phyloP scores from a whole-genome alignment of 1,140 invertebrate species.

The Paracyclopina nana region DNA sequence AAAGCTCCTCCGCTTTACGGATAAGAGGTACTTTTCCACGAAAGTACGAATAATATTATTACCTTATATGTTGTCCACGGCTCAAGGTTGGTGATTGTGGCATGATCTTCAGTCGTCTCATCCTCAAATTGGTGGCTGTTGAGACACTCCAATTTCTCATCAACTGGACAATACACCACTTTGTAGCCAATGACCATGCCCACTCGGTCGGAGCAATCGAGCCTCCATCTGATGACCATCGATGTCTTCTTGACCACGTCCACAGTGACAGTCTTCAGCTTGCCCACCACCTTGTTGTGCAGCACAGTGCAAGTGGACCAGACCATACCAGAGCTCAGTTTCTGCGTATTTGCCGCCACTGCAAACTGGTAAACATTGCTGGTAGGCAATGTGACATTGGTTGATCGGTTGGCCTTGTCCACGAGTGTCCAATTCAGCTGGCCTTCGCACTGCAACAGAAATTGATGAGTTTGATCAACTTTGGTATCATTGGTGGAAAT shows the following conservation, averaged over 20 bases:
- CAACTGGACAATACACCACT: slow-evolving; percentile 37
- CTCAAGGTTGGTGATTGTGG: not conserved
- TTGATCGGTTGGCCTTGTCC: slow-evolving; percentile 25
- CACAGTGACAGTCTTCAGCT: slow-evolving; percentile 42
- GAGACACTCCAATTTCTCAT: not conserved
- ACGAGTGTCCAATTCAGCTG: slow-evolving; percentile 36
- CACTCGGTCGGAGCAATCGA: slow-evolving; percentile 44
- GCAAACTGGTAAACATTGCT: slow-evolving; percentile 41
- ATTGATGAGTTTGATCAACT: too few species aligned
- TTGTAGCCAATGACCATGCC: slow-evolving; percentile 41
- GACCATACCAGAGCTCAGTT: slow-evolving; percentile 46
- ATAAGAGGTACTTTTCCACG: not conserved
- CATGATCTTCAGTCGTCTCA: not conserved
- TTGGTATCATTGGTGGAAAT: too few species aligned
- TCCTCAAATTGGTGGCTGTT: not conserved
- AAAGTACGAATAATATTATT: not conserved
- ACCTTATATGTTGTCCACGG: slow-evolving; percentile 7
- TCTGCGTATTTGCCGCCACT: slow-evolving; percentile 40
- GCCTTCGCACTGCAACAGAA: slow-evolving; percentile 37
- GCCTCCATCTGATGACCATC: slow-evolving; percentile 43
- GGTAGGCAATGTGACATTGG: slow-evolving; percentile 32
- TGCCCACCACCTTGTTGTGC: slow-evolving; percentile 40
- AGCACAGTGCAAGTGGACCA: slow-evolving; percentile 53
- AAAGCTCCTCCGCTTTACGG: not conserved
- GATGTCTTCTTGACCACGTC: slow-evolving; percentile 34